These are phyloP conservation scores for Myotis pilosus DNA, from an alignment of 2,797 vertebrate genomes.

Conservation along the genomic window DNA sequence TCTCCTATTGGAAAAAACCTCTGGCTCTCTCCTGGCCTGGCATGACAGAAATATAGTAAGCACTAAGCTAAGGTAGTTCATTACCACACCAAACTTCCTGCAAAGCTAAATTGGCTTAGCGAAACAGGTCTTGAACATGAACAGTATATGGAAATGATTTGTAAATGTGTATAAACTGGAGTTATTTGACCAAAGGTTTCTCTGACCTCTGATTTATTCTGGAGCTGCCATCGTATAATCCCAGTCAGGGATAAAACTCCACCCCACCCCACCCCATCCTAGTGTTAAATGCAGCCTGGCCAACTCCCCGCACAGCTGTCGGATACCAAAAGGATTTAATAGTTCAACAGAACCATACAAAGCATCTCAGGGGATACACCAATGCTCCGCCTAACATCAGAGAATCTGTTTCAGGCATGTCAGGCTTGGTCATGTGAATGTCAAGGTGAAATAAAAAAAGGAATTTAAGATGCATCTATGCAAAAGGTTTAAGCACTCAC, in stretches of 20 bases:
- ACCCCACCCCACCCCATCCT: neutral
- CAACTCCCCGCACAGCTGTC: neutral
- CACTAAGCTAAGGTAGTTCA: neutral
- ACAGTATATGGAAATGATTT: neutral
- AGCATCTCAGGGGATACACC: neutral
- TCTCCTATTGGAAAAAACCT: neutral
- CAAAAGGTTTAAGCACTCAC: constrained; percentile 20
- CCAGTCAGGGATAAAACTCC: neutral
- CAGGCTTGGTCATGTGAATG: neutral
- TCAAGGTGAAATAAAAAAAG: neutral
- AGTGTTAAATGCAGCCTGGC: neutral
- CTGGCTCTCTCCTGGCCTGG: neutral
- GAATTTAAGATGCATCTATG: neutral
- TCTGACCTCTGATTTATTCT: neutral
- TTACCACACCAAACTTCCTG: neutral
- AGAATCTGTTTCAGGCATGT: neutral
- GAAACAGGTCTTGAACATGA: neutral
- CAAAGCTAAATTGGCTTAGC: neutral
- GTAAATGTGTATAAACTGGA: neutral
- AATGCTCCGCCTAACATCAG: neutral
- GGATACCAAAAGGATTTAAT: constrained; percentile 34
- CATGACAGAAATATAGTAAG: neutral
- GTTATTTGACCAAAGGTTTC: neutral
- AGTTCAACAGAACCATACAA: constrained; percentile 40
- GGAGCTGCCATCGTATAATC: neutral